A percentile compares a stretch with the other conserved stretches of the same genome.
These are phyloP conservation scores for Caloenas nicobarica DNA, from an alignment of 2,113 vertebrate species.

Conservation along the genomic window DNA sequence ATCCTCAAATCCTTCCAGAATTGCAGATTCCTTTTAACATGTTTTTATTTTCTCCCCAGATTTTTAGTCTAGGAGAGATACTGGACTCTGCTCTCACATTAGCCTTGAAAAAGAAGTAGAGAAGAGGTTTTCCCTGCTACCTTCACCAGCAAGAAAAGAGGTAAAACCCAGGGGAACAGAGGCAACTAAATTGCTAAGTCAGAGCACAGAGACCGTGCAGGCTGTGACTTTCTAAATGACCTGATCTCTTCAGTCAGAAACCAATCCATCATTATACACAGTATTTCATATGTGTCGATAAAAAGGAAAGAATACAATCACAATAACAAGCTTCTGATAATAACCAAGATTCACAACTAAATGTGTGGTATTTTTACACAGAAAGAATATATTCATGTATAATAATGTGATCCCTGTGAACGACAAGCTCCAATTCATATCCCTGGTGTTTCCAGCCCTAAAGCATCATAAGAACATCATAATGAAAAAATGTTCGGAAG, in stretches of 20 bases:
- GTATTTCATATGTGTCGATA: not conserved
- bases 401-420: not conserved
- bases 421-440: not conserved
- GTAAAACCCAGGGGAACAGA: not conserved
- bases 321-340: not conserved
- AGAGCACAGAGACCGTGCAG: not conserved
- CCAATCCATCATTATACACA: not conserved
- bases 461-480: constrained; percentile 47
- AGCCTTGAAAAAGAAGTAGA: constrained; percentile 65
- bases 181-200: not conserved
- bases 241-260: not conserved
- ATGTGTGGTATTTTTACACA: not conserved
- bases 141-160: constrained; percentile 74
- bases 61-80: constrained; percentile 19
- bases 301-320: not conserved
- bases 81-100: constrained; percentile 25
- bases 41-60: not conserved
- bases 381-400: not conserved
- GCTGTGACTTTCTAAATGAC: not conserved
- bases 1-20: not conserved
- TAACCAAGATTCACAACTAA: not conserved
- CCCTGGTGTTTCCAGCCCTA: constrained; percentile 77
- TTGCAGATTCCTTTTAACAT: not conserved
- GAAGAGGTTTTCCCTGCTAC: constrained; percentile 64
- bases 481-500: constrained; percentile 43